Conservation (phyloP, 2,888 invertebrate species). For the Aquatica leii region DNA sequence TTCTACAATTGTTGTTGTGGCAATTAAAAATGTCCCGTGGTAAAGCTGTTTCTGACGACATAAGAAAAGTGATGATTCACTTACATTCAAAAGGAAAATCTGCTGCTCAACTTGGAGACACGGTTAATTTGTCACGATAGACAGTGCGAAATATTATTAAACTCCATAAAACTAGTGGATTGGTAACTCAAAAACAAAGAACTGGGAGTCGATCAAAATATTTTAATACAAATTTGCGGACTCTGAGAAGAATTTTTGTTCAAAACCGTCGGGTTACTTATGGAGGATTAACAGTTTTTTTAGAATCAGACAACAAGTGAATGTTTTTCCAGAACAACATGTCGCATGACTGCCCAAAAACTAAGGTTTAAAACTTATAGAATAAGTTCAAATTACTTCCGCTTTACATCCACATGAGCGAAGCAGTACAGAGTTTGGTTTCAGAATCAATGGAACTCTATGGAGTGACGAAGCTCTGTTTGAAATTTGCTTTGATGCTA, state of each 20-base stretch:
- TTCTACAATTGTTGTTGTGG: neutral
- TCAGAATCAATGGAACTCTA: neutral
- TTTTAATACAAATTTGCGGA: no score
- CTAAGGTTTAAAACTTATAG: constrained; percentile 1
- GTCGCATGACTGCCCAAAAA: neutral
- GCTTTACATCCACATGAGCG: neutral
- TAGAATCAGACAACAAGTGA: neutral
- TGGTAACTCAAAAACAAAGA: no score
- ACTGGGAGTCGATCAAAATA: no score
- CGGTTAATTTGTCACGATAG: neutral
- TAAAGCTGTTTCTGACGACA: neutral
- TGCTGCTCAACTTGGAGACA: neutral
- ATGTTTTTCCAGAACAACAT: neutral
- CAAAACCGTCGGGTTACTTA: neutral
- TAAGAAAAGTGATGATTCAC: no score
- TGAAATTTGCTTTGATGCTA: neutral
- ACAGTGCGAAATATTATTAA: neutral
- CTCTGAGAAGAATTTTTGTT: neutral
- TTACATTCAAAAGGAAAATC: no score
- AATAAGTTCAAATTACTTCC: neutral
- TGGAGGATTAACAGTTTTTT: neutral
- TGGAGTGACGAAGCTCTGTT: constrained; percentile 11
- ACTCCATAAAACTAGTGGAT: neutral
- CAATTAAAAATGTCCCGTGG: neutral
- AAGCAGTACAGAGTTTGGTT: neutral